A percentile compares a stretch with the other conserved stretches of the same genome.
Evolutionary conservation across 2,797 vertebrate species (phyloP).

Genomic region (Naso thynnoides): DNA sequence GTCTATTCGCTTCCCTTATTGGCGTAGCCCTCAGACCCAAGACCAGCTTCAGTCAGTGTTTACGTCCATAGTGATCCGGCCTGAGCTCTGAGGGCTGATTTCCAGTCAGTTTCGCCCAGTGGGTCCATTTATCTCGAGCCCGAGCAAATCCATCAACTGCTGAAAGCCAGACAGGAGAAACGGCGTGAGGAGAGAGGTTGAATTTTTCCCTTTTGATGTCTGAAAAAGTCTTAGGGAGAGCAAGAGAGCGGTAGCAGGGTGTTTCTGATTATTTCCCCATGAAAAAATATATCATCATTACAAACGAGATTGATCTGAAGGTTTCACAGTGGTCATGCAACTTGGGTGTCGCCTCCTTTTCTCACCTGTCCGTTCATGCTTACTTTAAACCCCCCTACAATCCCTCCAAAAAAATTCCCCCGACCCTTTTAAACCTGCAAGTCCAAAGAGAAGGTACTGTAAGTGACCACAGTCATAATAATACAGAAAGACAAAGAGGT

Average conservation of each 20-base stretch:
- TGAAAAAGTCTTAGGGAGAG: constrained; percentile 71
- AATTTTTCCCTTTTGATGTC: constrained; percentile 65
- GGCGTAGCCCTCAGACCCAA: constrained; percentile 71
- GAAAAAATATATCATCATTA: constrained; percentile 86
- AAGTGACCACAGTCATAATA: constrained; percentile 81
- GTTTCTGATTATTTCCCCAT: constrained; percentile 71
- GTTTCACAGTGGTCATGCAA: constrained; percentile 86
- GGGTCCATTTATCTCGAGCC: constrained; percentile 74
- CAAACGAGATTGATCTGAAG: constrained; percentile 81
- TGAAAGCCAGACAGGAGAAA: constrained; percentile 73
- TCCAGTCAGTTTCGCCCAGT: constrained; percentile 72
- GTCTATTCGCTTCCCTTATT: constrained; percentile 65
- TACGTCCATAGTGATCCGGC: constrained; percentile 62
- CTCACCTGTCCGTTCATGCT: constrained; percentile 50
- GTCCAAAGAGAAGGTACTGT: constrained; percentile 76
- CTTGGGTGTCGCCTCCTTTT: constrained; percentile 78
- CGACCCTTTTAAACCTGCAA: constrained; percentile 47
- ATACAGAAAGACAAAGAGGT: constrained; percentile 79
- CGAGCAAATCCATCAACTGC: constrained; percentile 76
- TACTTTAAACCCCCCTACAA: constrained; percentile 3
- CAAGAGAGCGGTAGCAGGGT: constrained; percentile 64
- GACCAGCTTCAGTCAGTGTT: constrained; percentile 75
- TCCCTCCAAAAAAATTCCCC: constrained; percentile 2
- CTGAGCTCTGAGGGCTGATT: constrained; percentile 65
- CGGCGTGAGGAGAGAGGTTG: constrained; percentile 69